Base-by-base conservation (phyloP, 2,113 vertebrate genomes). In the Pluvianellus socialis region DNA sequence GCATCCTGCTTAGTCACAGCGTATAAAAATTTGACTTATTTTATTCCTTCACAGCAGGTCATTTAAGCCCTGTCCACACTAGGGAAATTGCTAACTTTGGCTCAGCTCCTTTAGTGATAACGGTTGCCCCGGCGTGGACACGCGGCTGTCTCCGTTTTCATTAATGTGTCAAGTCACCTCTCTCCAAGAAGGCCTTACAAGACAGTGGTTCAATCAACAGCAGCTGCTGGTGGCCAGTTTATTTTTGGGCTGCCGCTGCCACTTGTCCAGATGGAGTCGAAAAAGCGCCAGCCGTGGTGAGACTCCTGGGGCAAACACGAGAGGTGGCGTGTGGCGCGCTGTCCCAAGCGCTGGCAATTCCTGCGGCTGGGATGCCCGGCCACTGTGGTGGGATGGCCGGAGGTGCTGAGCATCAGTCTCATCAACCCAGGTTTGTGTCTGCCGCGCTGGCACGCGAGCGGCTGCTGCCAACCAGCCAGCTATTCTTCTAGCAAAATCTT, bases 371-470 rank as follows among this genome's bases (percentile, higher is more conserved):
- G 73, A 38, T 8, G 26, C 20, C 7, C 0, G 2, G 30, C 19
- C 50, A 10, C 40, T 0, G 0, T 1, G 3, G 33, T 27, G 63
- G 27, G 73, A 33, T 0, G 3, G 33, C 90, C 26, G 30, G 27
- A 23, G 16, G 47, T 28, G n/a, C 65, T 8, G 52, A 75, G 58
- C 63, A 21, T 47, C 42, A 12, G 66, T 21, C 44, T 56, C 12
- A 12, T 19, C 16, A 2, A 5, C 33, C 2, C 2, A 18, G 21
- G 47, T 4, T 35, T 21, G 7, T 30, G 12, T 21, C 53, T 72
- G 35, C 62, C 74, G 33, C 3, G 3, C 19, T 32, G 30, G 82
- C n/a, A 52, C 14, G 11, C 12, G 5, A 35, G 10, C 47, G 47
- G 55, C 58, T 38, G 84, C 65, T 65, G 74, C 73, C 74, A 40